Conservation (phyloP, 2,888 invertebrate genomes). For the Molanna angustata region DNA sequence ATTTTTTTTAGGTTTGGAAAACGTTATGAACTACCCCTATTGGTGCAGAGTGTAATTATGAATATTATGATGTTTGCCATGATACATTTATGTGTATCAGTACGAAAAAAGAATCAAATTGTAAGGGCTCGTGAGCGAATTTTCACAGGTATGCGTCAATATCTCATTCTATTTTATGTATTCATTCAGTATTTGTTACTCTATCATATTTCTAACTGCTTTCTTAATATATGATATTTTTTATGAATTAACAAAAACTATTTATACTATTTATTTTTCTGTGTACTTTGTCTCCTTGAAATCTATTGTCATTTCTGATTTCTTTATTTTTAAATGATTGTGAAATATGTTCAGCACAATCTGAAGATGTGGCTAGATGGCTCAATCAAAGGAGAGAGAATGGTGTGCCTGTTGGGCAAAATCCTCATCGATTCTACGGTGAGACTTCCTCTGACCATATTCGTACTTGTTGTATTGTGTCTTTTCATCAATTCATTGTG, state of each 20-base stretch:
- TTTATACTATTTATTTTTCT: background rate
- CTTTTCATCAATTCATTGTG: constrained; percentile 2
- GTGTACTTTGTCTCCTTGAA: constrained; percentile 1
- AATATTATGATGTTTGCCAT: constrained; percentile 93
- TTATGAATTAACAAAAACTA: too few relatives aligned
- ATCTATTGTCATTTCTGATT: constrained; percentile 7
- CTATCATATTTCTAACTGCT: background rate
- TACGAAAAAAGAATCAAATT: constrained; percentile 78
- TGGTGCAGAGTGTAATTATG: constrained; percentile 97
- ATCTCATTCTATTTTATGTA: background rate
- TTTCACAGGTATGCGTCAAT: constrained; percentile 69
- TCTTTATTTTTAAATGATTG: constrained; percentile 38
- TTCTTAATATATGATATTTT: background rate
- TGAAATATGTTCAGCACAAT: constrained; percentile 54
- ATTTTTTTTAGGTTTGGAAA: constrained; percentile 85
- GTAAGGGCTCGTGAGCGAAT: constrained; percentile 72
- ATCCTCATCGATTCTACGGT: constrained; percentile 55
- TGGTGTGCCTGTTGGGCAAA: constrained; percentile 41
- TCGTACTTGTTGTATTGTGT: constrained; percentile 1
- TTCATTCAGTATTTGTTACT: background rate
- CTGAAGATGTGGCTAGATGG: constrained; percentile 52
- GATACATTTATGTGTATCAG: constrained; percentile 89
- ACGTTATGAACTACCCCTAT: constrained; percentile 90
- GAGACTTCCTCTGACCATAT: constrained; percentile 38
- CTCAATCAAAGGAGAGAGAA: constrained; percentile 45